A percentile compares a stretch with the other conserved stretches of the same genome.
These are phyloP conservation scores for Pteria penguin DNA, from an alignment of 2,888 invertebrate genomes.

Conservation along the genomic window DNA sequence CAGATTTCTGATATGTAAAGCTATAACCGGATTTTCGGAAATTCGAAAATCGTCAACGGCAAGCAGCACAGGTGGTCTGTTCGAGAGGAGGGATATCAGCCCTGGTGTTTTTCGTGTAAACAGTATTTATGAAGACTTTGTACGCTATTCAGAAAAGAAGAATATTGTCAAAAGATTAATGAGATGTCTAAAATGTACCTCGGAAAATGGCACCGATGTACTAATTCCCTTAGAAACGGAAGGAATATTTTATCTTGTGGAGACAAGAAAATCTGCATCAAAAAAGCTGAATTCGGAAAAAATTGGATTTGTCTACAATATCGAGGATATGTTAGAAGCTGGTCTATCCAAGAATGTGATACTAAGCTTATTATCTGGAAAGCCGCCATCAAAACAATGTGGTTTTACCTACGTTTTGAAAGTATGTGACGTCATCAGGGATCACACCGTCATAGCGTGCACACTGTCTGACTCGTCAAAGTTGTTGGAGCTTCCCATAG, in stretches of 20 bases:
- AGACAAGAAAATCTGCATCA: conserved; percentile 50
- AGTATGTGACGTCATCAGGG: conserved; percentile 61
- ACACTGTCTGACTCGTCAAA: conserved; percentile 56
- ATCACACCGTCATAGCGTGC: conserved; percentile 64
- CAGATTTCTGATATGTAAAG: conserved; percentile 51
- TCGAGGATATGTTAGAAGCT: conserved; percentile 53
- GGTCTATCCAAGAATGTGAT: conserved; percentile 56
- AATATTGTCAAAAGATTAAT: conserved; percentile 58
- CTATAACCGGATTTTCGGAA: conserved; percentile 55
- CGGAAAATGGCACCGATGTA: conserved; percentile 56
- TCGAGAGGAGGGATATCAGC: conserved; percentile 57
- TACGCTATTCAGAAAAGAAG: conserved; percentile 57
- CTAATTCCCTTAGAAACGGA: conserved; percentile 62
- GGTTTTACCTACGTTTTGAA: conserved; percentile 64
- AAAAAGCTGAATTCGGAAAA: conserved; percentile 52
- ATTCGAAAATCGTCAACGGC: conserved; percentile 47
- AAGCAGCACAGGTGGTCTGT: conserved; percentile 51
- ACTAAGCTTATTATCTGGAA: conserved; percentile 58
- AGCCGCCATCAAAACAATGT: conserved; percentile 62
- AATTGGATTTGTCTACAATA: conserved; percentile 52
- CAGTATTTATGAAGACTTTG: conserved; percentile 62
- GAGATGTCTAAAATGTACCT: conserved; percentile 59
- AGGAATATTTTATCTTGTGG: conserved; percentile 63
- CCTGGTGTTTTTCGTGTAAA: conserved; percentile 54
- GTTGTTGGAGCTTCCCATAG: conserved; percentile 65